Percentiles rank a stretch among this genome's conserved stretches.
phyloP scores from a whole-genome alignment of 2,797 vertebrate genomes.

The Coregonus ussuriensis region DNA sequence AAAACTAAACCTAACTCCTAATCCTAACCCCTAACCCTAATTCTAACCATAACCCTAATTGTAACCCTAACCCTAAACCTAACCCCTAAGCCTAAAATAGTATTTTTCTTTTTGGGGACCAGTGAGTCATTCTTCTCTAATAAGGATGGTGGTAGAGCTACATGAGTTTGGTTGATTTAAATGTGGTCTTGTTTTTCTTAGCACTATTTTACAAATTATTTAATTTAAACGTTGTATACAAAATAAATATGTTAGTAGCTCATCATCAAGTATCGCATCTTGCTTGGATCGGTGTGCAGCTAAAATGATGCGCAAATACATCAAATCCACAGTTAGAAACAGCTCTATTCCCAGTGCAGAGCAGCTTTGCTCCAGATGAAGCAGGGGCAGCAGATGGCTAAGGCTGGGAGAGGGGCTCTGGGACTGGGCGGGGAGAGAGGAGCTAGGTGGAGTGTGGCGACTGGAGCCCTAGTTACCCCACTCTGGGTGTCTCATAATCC shows the following conservation, averaged over 20 bases:
- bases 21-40: too few relatives aligned
- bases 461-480: slow-evolving; percentile 1
- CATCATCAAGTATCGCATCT: slow-evolving; percentile 6
- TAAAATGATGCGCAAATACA: slow-evolving; percentile 40
- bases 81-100: too few relatives aligned
- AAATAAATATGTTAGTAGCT: neutral
- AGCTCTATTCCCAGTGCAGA: slow-evolving; percentile 49
- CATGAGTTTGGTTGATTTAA: neutral
- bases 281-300: neutral
- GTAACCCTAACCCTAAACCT: too few relatives aligned
- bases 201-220: slow-evolving; percentile 24
- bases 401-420: slow-evolving; percentile 32
- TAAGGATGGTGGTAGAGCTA: neutral
- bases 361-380: slow-evolving; percentile 50
- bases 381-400: slow-evolving; percentile 55
- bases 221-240: neutral
- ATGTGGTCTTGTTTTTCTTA: neutral
- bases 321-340: slow-evolving; percentile 14
- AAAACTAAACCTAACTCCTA: too few relatives aligned
- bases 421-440: slow-evolving; percentile 31
- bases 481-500: slow-evolving; percentile 36
- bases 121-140: too few relatives aligned
- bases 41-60: too few relatives aligned
- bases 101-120: too few relatives aligned
- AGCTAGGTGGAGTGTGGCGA: neutral